Percentiles rank a stretch among this genome's conserved stretches.
Evolutionary conservation across 2,113 vertebrate genomes (phyloP).

Genomic region (Grus americana): DNA sequence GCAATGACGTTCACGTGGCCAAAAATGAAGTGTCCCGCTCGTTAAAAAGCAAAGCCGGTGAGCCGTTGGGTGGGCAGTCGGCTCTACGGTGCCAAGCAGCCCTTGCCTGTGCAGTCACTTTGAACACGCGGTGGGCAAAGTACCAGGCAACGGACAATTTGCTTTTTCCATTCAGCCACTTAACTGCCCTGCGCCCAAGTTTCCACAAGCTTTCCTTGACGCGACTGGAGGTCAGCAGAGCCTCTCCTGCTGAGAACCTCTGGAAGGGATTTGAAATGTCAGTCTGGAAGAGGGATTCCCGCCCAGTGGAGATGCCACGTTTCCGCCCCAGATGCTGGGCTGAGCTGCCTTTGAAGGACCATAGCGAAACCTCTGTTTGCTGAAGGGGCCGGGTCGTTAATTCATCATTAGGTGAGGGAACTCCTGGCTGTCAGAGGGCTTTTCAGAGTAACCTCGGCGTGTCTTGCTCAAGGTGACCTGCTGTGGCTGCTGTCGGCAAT

Average conservation of each 20-base stretch:
- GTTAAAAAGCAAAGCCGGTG: too few species aligned
- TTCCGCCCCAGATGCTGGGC: background rate
- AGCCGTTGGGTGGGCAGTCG: too few species aligned
- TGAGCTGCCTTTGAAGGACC: background rate
- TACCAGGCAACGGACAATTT: too few species aligned
- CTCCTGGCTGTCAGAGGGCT: background rate
- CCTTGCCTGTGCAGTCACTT: background rate
- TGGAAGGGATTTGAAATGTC: background rate
- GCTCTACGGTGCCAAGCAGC: background rate
- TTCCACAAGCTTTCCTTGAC: background rate
- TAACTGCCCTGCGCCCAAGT: background rate
- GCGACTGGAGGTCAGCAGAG: background rate
- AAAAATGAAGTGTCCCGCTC: background rate
- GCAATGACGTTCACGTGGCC: fast-evolving
- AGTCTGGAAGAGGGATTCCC: background rate
- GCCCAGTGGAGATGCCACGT: background rate
- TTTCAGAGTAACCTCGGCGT: background rate
- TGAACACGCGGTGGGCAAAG: background rate
- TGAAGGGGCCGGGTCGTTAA: background rate
- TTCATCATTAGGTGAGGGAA: background rate
- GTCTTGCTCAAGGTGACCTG: background rate
- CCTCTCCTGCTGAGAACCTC: background rate
- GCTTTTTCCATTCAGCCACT: background rate
- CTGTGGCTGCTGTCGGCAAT: background rate
- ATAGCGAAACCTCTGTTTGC: background rate